A percentile compares a stretch with the other conserved stretches of the same genome.
Conservation (phyloP, 2,888 invertebrate genomes). For the Cantharis nigra region DNA sequence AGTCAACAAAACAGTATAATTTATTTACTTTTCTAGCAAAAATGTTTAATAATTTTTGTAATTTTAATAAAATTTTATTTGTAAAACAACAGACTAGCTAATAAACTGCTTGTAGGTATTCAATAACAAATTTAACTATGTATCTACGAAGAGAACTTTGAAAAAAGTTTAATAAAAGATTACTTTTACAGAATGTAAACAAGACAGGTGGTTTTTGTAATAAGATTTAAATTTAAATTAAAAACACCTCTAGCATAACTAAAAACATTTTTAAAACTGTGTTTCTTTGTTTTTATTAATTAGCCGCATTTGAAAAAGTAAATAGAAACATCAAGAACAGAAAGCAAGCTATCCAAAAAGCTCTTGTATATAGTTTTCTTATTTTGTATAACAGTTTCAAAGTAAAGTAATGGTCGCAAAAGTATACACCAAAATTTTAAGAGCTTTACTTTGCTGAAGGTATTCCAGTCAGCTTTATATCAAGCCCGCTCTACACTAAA, state of each 20-base stretch:
- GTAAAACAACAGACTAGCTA: neutral
- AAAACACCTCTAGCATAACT: neutral
- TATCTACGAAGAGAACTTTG: neutral
- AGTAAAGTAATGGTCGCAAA: neutral
- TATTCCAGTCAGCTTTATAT: too few relatives aligned
- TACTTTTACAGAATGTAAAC: neutral
- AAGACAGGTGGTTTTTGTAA: neutral
- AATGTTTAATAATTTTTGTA: too few relatives aligned
- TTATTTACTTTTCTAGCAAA: too few relatives aligned
- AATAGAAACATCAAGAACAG: neutral
- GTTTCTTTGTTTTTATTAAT: neutral
- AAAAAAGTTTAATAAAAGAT: neutral
- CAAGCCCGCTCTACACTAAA: too few relatives aligned
- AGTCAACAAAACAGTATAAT: too few relatives aligned
- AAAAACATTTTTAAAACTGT: neutral
- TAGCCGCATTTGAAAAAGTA: neutral
- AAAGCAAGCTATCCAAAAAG: too few relatives aligned
- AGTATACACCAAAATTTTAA: neutral
- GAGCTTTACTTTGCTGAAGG: too few relatives aligned
- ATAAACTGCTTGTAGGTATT: neutral
- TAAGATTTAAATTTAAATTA: neutral
- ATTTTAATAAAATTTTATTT: neutral
- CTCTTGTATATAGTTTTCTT: too few relatives aligned
- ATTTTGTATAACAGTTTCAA: too few relatives aligned
- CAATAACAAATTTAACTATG: neutral